Evolutionary conservation across 1,140 invertebrate genomes (phyloP).

Genomic region (Drosophila hydei): DNA sequence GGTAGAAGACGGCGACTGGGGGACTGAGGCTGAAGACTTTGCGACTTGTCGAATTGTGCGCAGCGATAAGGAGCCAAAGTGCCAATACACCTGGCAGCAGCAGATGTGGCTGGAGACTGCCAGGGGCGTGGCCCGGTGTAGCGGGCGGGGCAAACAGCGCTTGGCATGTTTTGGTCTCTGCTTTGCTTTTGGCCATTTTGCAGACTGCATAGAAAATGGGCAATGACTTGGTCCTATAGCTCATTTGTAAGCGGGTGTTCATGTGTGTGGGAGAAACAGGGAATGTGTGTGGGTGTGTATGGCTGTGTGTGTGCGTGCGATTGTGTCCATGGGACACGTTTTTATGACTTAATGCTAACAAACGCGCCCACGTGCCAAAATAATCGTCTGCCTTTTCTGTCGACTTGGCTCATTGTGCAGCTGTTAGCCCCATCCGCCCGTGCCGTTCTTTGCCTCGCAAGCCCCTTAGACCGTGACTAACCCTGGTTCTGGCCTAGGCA

Average conservation of each 20-base stretch:
- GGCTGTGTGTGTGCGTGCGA: conserved; percentile 13
- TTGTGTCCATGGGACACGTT: conserved; percentile 66
- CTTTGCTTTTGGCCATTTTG: conserved; percentile 47
- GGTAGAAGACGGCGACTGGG: background rate
- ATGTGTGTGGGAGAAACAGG: background rate
- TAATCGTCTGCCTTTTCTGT: conserved; percentile 79
- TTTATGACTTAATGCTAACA: conserved; percentile 83
- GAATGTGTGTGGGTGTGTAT: conserved; percentile 4
- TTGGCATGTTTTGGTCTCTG: conserved; percentile 29
- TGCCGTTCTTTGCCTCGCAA: background rate
- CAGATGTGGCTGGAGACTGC: background rate
- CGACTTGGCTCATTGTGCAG: conserved; percentile 72
- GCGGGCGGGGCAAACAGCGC: conserved; percentile 4
- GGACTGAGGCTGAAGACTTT: too few species aligned
- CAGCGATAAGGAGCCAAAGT: conserved; percentile 74
- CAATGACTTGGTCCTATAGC: conserved; percentile 40
- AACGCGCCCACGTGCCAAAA: conserved; percentile 81
- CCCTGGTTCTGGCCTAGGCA: conserved; percentile 13
- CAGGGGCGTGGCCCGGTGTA: background rate
- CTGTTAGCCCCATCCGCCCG: conserved; percentile 16
- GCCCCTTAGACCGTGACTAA: background rate
- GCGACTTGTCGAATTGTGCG: conserved; percentile 59
- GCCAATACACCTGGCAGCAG: conserved; percentile 53
- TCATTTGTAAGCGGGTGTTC: conserved; percentile 30
- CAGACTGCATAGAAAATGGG: conserved; percentile 49